Percentiles rank a stretch among this genome's conserved stretches.
Conservation (phyloP, 2,113 vertebrate genomes). For the Brienomyrus longianalis region DNA sequence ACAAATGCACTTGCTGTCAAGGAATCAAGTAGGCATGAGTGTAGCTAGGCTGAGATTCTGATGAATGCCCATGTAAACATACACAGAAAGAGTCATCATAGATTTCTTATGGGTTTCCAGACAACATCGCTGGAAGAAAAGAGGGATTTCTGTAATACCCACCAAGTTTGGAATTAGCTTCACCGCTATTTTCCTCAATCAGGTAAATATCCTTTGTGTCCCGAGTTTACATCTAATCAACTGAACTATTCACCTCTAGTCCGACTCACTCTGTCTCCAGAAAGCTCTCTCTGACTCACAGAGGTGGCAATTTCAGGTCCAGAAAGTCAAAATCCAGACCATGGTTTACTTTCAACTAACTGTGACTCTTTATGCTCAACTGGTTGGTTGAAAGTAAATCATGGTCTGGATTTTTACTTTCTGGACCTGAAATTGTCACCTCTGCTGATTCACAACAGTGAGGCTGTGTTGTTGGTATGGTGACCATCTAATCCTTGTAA, state of each 20-base stretch:
- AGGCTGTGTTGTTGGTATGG: not conserved
- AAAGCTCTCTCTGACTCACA: not conserved
- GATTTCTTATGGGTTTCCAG: conserved; percentile 48
- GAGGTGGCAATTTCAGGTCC: too few relatives aligned
- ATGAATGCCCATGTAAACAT: not conserved
- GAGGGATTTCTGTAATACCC: conserved; percentile 81
- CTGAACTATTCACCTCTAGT: not conserved
- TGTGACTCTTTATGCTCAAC: too few relatives aligned
- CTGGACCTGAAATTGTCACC: too few relatives aligned
- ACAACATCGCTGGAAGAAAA: conserved; percentile 90
- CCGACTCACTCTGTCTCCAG: not conserved
- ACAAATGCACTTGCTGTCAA: not conserved
- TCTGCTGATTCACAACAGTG: not conserved
- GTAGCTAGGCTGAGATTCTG: not conserved
- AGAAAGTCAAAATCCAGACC: too few relatives aligned
- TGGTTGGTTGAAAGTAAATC: too few relatives aligned
- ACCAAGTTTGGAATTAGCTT: conserved; percentile 95
- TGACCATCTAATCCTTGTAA: too few relatives aligned
- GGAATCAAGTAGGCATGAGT: not conserved
- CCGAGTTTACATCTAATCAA: not conserved
- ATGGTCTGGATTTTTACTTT: too few relatives aligned
- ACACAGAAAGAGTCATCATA: not conserved
- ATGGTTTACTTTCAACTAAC: too few relatives aligned
- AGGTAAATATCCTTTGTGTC: conserved; percentile 57
- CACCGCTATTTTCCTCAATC: conserved; percentile 78